Evolutionary conservation across 2,113 vertebrate species (phyloP), one percentile per base, ranked within the genome.

Genomic region (Burhinus bistriatus): DNA sequence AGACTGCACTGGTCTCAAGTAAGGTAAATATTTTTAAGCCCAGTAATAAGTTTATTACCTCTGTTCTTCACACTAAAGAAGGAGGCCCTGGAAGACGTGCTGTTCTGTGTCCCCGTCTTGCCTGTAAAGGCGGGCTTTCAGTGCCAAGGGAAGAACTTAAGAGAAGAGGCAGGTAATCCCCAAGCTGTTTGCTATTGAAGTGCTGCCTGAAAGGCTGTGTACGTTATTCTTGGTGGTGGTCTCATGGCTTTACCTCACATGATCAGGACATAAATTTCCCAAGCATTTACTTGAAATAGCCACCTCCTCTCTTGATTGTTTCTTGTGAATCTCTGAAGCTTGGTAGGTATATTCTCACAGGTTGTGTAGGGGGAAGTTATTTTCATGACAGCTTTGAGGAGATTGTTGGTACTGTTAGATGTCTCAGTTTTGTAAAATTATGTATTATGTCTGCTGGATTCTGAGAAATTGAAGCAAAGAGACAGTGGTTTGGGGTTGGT

Each of bases 21-120:
- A 93, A 89, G 55, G 55, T 95, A 95, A 97, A 97, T 92, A 92
- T 90, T 97, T 93, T 91, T 55, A 78, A 92, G 83, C 23, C n/a
- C 8, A 1, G 11, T 32, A 55, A 59, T 92, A 55, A 87, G 87
- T 92, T 78, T 78, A 81, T 86, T 81, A 51, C 38, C 72, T 71
- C 65, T 75, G n/a, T 68, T 94, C 55, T 89, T 88, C 38, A 22
- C 34, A 5, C 78, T 95, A 65, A 73, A 83, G 93, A 69, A 65
- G 49, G 87, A 78, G 61, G 16, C 47, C 21, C 6, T 59, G 78
- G 64, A 44, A 80, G 78, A 42, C 6, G 6, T 42, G 36, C 66
- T 54, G 62, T 69, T 78, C 17, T 23, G 4, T 52, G 57, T 49
- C 62, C 54, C 15, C 11, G 7, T 64, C 65, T 91, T 58, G 13